Evolutionary conservation across 1,140 invertebrate genomes (phyloP), one percentile per base, ranked within the genome.

Genomic region (Tetramorium simillimum): DNA sequence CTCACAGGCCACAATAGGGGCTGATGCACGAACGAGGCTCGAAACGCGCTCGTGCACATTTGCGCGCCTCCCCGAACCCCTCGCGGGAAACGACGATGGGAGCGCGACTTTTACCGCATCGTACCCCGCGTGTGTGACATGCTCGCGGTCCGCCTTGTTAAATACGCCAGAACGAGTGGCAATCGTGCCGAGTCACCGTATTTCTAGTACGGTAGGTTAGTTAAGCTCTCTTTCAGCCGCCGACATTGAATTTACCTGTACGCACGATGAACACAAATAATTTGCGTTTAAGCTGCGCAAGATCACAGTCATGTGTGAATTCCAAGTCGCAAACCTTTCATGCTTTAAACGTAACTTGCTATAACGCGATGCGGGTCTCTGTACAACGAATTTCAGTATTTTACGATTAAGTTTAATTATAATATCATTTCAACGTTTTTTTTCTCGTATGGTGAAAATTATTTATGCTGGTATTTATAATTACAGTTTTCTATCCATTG

Each of bases 151-250:
- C 86, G 89, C 72, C 86, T 92, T 91, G 92, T 93, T 93, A 92
- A 90, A 87, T 60, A 86, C 72, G 67, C 69, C 65, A 87, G 85
- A 82, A 86, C 88, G 92, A 84, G 92, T 86, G 90, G 89, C 88
- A 89, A 89, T 86, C 81, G 72, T 86, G 70, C n/a, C 70, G 70
- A 73, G 67, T 69, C 86, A 85, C 72, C 78, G 78, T 89, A 75
- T 89, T 87, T 88, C 78, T 80, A 82, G 84, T 91, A 86, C 87
- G 90, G 91, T 91, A 93, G 91, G 92, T 93, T 93, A 92, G 91
- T 93, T 93, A 93, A 92, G 90, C 86, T 86, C 89, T 91, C 90
- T 89, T 92, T 92, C 91, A 91, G 70, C 67, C 72, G 58, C 58
- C 70, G 18, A 40, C 76, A 80, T 65, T 88, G 63, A 88, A 90